Conservation (phyloP, 2,797 vertebrate species). For the Jordanella pulchra region DNA sequence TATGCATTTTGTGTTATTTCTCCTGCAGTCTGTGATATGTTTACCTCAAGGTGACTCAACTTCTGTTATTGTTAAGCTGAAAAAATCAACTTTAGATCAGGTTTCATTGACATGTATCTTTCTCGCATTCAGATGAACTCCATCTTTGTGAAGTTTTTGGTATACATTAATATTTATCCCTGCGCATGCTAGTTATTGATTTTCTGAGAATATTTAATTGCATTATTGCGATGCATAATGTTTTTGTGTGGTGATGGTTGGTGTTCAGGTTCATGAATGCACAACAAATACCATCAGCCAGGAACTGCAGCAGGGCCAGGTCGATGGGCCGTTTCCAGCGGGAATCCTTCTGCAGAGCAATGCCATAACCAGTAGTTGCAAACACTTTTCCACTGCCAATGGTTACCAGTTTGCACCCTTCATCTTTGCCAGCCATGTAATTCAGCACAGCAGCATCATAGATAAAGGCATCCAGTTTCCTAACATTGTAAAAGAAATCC, state of each 20-base stretch:
- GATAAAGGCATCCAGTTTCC: constrained; percentile 98
- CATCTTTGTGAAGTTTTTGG: constrained; percentile 4
- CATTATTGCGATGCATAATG: not conserved
- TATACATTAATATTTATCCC: constrained; percentile 1
- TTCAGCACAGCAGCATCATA: constrained; percentile 95
- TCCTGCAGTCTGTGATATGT: constrained; percentile 18
- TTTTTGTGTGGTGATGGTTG: not conserved
- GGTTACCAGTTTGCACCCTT: constrained; percentile 97
- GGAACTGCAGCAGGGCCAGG: constrained; percentile 94
- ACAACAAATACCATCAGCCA: constrained; percentile 87
- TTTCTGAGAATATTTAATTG: constrained; percentile 9
- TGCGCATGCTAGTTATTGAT: not conserved
- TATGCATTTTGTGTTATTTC: not conserved
- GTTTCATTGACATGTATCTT: constrained; percentile 16
- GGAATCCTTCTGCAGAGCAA: constrained; percentile 96
- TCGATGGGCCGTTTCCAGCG: constrained; percentile 94
- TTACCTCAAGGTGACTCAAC: constrained; percentile 15
- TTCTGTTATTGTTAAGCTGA: not conserved
- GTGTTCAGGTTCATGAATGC: not conserved
- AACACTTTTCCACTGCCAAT: constrained; percentile 98
- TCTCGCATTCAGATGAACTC: not conserved
- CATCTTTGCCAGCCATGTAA: constrained; percentile 98
- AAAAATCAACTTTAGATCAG: not conserved
- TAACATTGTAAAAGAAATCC: constrained; percentile 48
- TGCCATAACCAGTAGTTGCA: constrained; percentile 96